A percentile compares a stretch with the other conserved stretches of the same genome.
phyloP scores from a whole-genome alignment of 2,888 invertebrate genomes.

The Scaeva pyrastri region DNA sequence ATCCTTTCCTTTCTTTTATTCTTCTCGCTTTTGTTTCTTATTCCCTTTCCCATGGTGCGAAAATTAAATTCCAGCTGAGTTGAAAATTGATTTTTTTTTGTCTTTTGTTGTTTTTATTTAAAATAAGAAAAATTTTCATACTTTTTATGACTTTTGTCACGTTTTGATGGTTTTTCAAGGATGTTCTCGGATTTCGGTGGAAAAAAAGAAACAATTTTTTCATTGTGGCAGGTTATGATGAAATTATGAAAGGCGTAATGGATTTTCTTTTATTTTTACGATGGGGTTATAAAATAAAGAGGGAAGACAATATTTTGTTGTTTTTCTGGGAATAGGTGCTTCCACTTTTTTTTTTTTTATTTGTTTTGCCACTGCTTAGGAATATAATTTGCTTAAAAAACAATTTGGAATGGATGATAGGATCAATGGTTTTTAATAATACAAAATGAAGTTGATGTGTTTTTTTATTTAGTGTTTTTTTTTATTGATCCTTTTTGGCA shows the following conservation, averaged over 20 bases:
- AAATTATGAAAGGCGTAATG: conserved; percentile 53
- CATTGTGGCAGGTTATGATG: conserved; percentile 61
- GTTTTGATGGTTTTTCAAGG: conserved; percentile 51
- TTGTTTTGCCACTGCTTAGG: background rate
- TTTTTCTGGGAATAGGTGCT: conserved; percentile 5
- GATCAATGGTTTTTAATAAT: conserved; percentile 5
- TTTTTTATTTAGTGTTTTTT: background rate
- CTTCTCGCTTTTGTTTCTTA: background rate
- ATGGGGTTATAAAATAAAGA: conserved; percentile 47
- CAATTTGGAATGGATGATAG: conserved; percentile 21
- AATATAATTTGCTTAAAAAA: conserved; percentile 7
- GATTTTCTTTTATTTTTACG: conserved; percentile 49
- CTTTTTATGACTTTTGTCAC: conserved; percentile 61
- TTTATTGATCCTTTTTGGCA: background rate
- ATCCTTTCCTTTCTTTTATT: conserved; percentile 10
- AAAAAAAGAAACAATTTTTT: conserved; percentile 29
- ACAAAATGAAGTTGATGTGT: background rate
- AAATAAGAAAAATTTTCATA: conserved; percentile 18
- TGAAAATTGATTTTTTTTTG: conserved; percentile 63
- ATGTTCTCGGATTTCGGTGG: no score
- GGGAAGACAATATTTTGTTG: background rate
- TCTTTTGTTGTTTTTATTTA: conserved; percentile 13
- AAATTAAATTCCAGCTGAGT: conserved; percentile 66
- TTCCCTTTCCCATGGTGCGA: background rate
- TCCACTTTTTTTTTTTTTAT: background rate